Percentiles rank a stretch among this genome's conserved stretches.
These are phyloP conservation scores for Lepidurus couesii DNA, from an alignment of 1,140 invertebrate species.

Conservation along the genomic window DNA sequence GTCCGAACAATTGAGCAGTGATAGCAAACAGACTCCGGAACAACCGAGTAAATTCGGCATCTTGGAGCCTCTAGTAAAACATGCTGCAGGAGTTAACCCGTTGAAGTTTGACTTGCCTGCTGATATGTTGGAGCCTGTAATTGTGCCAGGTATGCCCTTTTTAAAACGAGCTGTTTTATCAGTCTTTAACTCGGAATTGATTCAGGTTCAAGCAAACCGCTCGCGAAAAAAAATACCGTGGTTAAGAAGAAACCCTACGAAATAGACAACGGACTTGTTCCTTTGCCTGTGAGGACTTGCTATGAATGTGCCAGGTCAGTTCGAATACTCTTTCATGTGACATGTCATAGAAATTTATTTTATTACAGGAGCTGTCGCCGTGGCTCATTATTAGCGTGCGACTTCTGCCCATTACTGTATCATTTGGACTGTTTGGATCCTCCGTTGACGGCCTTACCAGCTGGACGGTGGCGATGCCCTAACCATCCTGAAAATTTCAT, in stretches of 20 bases:
- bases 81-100: constrained; percentile 76
- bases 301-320: constrained; percentile 64
- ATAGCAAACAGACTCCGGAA: constrained; percentile 34
- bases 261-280: constrained; percentile 63
- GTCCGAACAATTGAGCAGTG: constrained; percentile 33
- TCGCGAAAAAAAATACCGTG: constrained; percentile 40
- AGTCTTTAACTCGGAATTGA: constrained; percentile 25
- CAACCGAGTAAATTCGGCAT: constrained; percentile 34
- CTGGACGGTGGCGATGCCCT: constrained; percentile 92
- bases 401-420: constrained; percentile 84
- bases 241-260: constrained; percentile 55
- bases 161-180: constrained; percentile 32
- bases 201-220: constrained; percentile 46
- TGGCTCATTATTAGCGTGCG: constrained; percentile 80
- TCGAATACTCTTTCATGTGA: constrained; percentile 3
- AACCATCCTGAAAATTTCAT: constrained; percentile 87
- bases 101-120: constrained; percentile 78
- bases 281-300: constrained; percentile 73
- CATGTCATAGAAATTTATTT: constrained; percentile 1
- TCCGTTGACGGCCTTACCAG: constrained; percentile 77
- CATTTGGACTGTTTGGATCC: constrained; percentile 91
- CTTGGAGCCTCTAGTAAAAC: constrained; percentile 68
- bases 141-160: constrained; percentile 65
- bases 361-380: constrained; percentile 64
- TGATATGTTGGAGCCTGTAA: constrained; percentile 66